These are phyloP conservation scores for Daboia siamensis DNA, from an alignment of 2,113 vertebrate species.

Conservation along the genomic window DNA sequence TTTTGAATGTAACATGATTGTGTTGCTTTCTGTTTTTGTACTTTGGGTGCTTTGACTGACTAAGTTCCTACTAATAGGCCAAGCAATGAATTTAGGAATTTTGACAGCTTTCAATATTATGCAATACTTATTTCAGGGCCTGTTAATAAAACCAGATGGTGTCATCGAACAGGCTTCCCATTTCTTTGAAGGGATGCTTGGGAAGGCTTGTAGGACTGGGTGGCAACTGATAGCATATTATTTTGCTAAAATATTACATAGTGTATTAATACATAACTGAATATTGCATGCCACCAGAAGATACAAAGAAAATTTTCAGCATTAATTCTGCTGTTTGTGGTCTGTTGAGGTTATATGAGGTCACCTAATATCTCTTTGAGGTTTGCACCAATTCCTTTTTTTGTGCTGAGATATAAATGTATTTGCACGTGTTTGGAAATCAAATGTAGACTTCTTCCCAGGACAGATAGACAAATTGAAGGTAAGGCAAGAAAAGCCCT, in stretches of 20 bases:
- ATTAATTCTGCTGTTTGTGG: neutral
- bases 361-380: neutral
- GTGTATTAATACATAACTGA: neutral
- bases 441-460: neutral
- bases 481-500: neutral
- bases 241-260: neutral
- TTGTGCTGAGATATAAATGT: neutral
- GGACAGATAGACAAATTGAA: neutral
- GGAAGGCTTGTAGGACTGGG: neutral
- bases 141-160: neutral
- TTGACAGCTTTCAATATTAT: neutral
- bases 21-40: neutral
- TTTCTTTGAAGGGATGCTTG: neutral
- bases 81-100: neutral
- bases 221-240: neutral
- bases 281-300: neutral
- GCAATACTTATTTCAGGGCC: neutral
- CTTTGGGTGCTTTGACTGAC: neutral
- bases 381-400: neutral
- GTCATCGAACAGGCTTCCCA: neutral
- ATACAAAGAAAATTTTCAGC: neutral
- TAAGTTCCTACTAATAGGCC: neutral
- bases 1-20: neutral
- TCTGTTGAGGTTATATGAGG: neutral
- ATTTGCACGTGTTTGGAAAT: neutral